Evolutionary conservation across 2,888 invertebrate species (phyloP), one percentile per base, ranked within the genome.

Genomic region (Macrosiphum euphorbiae): DNA sequence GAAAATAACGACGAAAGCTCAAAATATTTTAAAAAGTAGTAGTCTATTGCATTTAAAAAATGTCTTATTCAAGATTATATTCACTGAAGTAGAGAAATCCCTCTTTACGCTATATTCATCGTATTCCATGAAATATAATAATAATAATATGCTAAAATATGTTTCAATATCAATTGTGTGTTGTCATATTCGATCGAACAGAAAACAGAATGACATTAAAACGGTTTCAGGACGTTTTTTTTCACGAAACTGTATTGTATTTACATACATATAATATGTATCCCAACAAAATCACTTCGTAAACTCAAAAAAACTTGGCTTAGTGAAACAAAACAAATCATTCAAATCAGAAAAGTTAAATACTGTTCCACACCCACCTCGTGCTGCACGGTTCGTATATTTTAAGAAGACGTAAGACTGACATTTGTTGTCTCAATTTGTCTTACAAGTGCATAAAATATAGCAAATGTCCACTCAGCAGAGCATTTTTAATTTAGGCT

Each of bases 71-170:
- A 20, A 20, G 78, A 41, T 20, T 20, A 78, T 78, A 78, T 78
- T 35, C 78, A 35, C 35, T 78, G 35, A 8, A 78, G 20, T 78
- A 78, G n/a, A 67, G 16, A n/a, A 67, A 7, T 35, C 35, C 20
- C 35, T 35, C 8, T 78, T 78, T 78, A 78, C 20, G 20, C 35
- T 35, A 3, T 35, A 78, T 78, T 20, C 78, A 78, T 78, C 8
- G 20, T 78, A 78, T 78, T 35, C 7, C 35, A 41, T 8, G 20
- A 78, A 78, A 78, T 78, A 78, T 1, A 26, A 58, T 20, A 78
- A 78, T 20, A 78, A 78, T 24, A 78, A 78, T 41, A 78, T 78
- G 78, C 78, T 78, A 78, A 78, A 78, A 35, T 78, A 78, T 78
- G 78, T 35, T 78, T 86, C 44, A 35, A 78, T 35, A 78, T 78